Evolutionary conservation across 1,140 invertebrate genomes (phyloP), one percentile per base, ranked within the genome.

Genomic region (Papilio aristodemus): DNA sequence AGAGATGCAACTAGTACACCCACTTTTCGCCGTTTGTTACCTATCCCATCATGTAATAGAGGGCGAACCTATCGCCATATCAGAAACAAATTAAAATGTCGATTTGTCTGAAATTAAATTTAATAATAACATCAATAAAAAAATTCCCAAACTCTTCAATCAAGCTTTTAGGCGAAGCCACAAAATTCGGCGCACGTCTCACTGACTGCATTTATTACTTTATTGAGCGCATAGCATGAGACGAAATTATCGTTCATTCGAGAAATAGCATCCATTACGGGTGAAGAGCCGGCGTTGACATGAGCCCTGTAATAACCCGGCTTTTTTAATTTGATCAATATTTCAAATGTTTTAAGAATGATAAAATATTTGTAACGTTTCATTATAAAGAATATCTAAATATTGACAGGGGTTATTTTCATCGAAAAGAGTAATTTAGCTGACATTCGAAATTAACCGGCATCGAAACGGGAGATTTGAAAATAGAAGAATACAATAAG

Each of bases 231-330:
- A 72, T 64, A 66, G 67, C 71, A 71, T 50, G 50, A 66, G 37
- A 67, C 59, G 59, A 69, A 75, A 75, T 75, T 72, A 75, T 72
- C 69, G 69, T 75, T 68, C 74, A 75, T 72, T 72, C 67, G 71
- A 64, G 69, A 75, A 72, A 75, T 75, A 62, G 50, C 68, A 17
- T 71, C 50, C 71, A 73, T 76, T 76, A 76, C 64, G 22, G 38
- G 43, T 68, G 66, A 32, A 46, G 59, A 57, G 62, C 68, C 64
- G n/a, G 38, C 41, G 66, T 67, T 70, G 73, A 70, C 68, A 64
- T 41, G 70, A 41, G 32, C 63, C 43, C 25, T 39, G 69, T 71
- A 74, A 71, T 68, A 67, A 71, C 63, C 60, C 70, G 73, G 73
- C 73, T 60, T 37, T 67, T 64, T 71, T 62, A 68, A 68, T 75